Percentiles rank a stretch among this genome's conserved stretches.
phyloP scores from a whole-genome alignment of 2,888 invertebrate species.

The Cremastobaeus sp. region DNA sequence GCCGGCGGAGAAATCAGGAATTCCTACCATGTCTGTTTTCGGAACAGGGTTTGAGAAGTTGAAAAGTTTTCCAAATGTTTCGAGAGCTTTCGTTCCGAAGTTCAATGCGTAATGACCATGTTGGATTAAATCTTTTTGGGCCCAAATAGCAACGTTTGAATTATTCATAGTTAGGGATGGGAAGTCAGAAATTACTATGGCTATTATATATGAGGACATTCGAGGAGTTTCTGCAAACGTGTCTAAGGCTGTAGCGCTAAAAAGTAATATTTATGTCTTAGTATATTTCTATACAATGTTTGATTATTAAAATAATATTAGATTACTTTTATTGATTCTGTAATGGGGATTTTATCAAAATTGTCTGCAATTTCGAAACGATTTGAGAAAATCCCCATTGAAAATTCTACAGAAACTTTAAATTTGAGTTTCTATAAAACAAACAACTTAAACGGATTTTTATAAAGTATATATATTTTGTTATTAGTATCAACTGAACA shows the following conservation, averaged over 20 bases:
- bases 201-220: conserved; percentile 96
- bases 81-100: conserved; percentile 21
- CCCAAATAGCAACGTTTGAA: conserved; percentile 35
- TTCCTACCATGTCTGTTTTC: conserved; percentile 85
- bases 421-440: too few relatives aligned
- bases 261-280: not conserved
- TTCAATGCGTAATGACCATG: conserved; percentile 41
- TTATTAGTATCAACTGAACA: too few relatives aligned
- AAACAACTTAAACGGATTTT: too few relatives aligned
- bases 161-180: conserved; percentile 65
- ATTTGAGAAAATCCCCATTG: too few relatives aligned
- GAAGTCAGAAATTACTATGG: conserved; percentile 89
- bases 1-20: conserved; percentile 60
- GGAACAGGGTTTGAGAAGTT: conserved; percentile 82
- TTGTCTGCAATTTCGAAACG: too few relatives aligned
- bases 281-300: not conserved
- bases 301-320: too few relatives aligned
- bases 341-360: too few relatives aligned
- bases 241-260: conserved; percentile 77
- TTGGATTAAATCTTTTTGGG: conserved; percentile 15
- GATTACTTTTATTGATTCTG: too few relatives aligned
- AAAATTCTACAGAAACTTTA: too few relatives aligned
- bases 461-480: too few relatives aligned
- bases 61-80: conserved; percentile 39
- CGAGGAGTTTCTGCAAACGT: conserved; percentile 86